Base-by-base conservation (phyloP, 2,888 invertebrate genomes). In the Ophion ventricosus region DNA sequence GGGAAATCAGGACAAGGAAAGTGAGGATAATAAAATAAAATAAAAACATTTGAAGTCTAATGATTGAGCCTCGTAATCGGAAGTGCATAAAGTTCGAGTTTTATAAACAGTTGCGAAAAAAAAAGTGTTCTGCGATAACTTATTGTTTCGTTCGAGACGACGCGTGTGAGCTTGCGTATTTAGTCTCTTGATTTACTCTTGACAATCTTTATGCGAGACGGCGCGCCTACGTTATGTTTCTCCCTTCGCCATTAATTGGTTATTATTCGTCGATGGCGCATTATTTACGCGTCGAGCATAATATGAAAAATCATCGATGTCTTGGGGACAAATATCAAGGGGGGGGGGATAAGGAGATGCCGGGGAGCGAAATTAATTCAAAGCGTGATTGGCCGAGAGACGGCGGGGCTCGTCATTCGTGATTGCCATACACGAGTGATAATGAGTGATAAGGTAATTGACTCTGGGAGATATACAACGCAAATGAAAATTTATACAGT, bases 21-120 rank as follows among this genome's bases (percentile, higher is more conserved):
- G 40, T 64, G 59, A 72, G 63, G 49, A 11, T 2, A 14, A 49
- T 70, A 11, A 54, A 70, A 69, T 61, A 59, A 54, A 56, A 85
- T 61, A 77, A 20, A 70, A n/a, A 54, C 35, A 73, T 1, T n/a
- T n/a, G n/a, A n/a, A 57, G 29, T 70, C n/a, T 26, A 35, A 73
- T 35, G 57, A 69, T 54, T 57, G 69, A 43, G 63, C 4, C 77
- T 63, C 80, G 70, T 78, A 82, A 86, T 87, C 87, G 87, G 88
- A 90, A 88, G 87, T 88, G 85, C 85, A 86, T 86, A 87, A 88
- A 89, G 82, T 87, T 70, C 84, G 70, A 87, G 76, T 63, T 82
- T 25, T 49, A 14, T 49, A 59, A 29, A 59, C 43, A 78, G 73
- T 77, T 7, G 80, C 80, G 56, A 25, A 57, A 25, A 66, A 64